Evolutionary conservation across 2,888 invertebrate genomes (phyloP).

Genomic region (Ormyrus thymus): DNA sequence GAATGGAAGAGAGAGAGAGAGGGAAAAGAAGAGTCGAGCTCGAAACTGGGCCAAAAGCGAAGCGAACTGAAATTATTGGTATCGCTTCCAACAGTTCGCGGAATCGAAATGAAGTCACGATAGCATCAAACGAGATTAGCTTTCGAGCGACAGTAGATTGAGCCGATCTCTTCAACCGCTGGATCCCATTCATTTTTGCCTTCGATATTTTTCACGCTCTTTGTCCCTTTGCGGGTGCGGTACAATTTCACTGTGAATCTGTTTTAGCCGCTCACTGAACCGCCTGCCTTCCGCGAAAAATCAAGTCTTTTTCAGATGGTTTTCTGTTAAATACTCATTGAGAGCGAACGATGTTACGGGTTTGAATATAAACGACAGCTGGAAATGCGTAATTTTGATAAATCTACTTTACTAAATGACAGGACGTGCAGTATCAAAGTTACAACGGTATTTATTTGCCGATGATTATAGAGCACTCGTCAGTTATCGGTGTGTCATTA

Average conservation of each 20-base stretch:
- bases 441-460: too few relatives aligned
- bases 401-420: too few relatives aligned
- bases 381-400: too few relatives aligned
- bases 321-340: too few relatives aligned
- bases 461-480: too few relatives aligned
- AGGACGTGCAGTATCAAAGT: too few relatives aligned
- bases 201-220: not conserved
- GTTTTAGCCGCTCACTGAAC: too few relatives aligned
- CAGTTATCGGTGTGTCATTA: not conserved
- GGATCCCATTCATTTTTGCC: conserved; percentile 53
- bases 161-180: conserved; percentile 17
- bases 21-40: conserved; percentile 16
- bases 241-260: not conserved
- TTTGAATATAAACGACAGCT: too few relatives aligned
- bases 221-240: not conserved
- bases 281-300: too few relatives aligned
- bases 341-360: too few relatives aligned
- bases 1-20: not conserved
- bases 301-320: too few relatives aligned
- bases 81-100: conserved; percentile 56
- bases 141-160: conserved; percentile 50
- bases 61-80: conserved; percentile 57
- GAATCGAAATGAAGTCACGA: conserved; percentile 58
- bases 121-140: conserved; percentile 57
- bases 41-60: conserved; percentile 56